phyloP scores from a whole-genome alignment of 2,113 vertebrate species.

The Parotia lawesii region DNA sequence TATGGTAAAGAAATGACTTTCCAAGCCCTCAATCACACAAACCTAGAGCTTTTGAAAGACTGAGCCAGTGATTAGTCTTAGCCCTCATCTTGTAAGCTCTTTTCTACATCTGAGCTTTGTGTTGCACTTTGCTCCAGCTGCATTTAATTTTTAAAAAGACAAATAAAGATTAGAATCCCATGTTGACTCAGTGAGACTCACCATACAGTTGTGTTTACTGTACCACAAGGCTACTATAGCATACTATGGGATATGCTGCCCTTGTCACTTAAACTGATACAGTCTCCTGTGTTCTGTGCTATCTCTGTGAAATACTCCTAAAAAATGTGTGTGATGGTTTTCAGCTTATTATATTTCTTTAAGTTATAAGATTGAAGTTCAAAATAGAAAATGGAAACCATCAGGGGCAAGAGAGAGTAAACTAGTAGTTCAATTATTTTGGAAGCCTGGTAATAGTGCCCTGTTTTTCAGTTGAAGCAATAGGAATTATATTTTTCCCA shows the following conservation, averaged over 20 bases:
- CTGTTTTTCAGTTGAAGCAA: not conserved
- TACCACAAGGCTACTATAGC: not conserved
- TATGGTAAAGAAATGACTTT: not conserved
- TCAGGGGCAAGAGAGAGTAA: not conserved
- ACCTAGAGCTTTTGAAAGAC: not conserved
- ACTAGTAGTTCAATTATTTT: not conserved
- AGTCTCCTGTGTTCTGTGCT: not conserved
- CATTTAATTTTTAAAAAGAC: not conserved
- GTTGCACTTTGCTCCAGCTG: not conserved
- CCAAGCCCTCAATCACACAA: not conserved
- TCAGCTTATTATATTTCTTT: not conserved
- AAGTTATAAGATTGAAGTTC: not conserved
- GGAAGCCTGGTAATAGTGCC: not conserved
- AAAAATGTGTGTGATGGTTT: not conserved
- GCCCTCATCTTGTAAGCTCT: not conserved
- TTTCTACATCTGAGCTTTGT: not conserved
- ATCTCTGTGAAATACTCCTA: not conserved
- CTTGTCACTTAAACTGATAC: not conserved
- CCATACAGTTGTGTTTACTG: not conserved
- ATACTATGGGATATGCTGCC: not conserved
- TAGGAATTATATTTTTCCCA: not conserved
- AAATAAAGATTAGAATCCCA: not conserved
- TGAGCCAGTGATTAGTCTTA: not conserved
- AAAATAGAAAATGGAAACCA: not conserved
- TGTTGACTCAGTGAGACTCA: not conserved